phyloP scores from a whole-genome alignment of 2,113 vertebrate genomes.

The Eudyptes chrysolophus region DNA sequence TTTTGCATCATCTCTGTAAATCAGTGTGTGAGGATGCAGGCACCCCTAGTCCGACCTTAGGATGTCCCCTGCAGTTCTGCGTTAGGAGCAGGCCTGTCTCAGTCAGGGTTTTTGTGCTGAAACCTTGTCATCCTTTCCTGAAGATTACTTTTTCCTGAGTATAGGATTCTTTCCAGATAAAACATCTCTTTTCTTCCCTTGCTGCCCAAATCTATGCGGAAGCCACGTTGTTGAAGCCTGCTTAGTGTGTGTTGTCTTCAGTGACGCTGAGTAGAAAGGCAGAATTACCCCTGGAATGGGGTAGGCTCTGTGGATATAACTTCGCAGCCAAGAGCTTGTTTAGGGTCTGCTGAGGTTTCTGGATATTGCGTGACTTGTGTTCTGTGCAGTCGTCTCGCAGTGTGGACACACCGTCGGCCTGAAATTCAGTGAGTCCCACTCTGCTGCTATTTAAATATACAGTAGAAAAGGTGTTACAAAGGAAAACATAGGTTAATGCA shows the following conservation, averaged over 20 bases:
- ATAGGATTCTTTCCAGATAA: not conserved
- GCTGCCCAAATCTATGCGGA: not conserved
- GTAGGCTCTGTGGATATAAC: not conserved
- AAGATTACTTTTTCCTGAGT: not conserved
- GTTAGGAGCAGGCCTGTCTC: not conserved
- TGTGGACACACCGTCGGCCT: not conserved
- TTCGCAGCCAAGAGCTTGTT: not conserved
- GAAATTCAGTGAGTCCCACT: not conserved
- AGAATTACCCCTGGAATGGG: no score
- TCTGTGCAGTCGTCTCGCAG: fast-evolving
- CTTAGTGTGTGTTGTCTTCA: not conserved
- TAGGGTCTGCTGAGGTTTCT: not conserved
- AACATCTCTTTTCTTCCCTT: not conserved
- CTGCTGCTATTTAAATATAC: not conserved
- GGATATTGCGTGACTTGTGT: fast-evolving
- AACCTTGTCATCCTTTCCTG: not conserved
- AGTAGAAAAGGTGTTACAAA: not conserved
- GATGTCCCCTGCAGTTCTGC: not conserved
- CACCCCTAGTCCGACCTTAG: not conserved
- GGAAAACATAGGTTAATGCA: not conserved
- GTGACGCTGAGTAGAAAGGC: fast-evolving
- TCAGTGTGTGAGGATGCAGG: not conserved
- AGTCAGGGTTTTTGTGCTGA: not conserved
- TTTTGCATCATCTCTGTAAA: not conserved
- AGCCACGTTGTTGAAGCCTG: not conserved